Evolutionary conservation across 1,140 invertebrate genomes (phyloP).

Genomic region (Drosophila orena): DNA sequence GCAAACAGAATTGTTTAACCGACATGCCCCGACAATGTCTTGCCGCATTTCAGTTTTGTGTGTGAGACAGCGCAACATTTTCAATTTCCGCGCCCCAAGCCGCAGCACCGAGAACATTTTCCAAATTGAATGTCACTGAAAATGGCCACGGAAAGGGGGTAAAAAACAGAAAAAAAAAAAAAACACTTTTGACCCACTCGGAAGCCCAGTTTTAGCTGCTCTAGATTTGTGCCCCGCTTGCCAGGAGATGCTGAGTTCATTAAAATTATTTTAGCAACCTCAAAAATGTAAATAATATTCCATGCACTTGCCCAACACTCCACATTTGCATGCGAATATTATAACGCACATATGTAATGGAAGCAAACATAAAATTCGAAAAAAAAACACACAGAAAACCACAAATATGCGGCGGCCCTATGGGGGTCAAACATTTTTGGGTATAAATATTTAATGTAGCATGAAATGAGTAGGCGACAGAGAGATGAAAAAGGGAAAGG

Average conservation of each 20-base stretch:
- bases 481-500: conserved; percentile 20
- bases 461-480: conserved; percentile 37
- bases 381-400: conserved; percentile 25
- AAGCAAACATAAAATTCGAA: conserved; percentile 3
- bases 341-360: conserved; percentile 45
- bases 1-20: conserved; percentile 45
- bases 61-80: conserved; percentile 59
- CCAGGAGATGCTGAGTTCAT: conserved; percentile 44
- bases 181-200: conserved; percentile 5
- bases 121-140: conserved; percentile 76
- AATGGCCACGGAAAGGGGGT: conserved; percentile 14
- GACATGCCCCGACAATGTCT: conserved; percentile 28
- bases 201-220: conserved; percentile 27
- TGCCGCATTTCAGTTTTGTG: conserved; percentile 37
- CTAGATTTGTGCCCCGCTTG: conserved; percentile 56
- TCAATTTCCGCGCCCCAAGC: conserved; percentile 72
- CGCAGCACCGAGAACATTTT: conserved; percentile 55
- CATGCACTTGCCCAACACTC: conserved; percentile 51
- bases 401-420: conserved; percentile 39
- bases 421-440: conserved; percentile 49
- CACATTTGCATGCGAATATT: conserved; percentile 58
- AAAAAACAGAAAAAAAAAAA: no score
- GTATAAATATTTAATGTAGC: conserved; percentile 62
- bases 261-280: conserved; percentile 53
- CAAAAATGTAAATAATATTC: conserved; percentile 45